A percentile compares a stretch with the other conserved stretches of the same genome.
Evolutionary conservation across 2,888 invertebrate species (phyloP).

Genomic region (Anthophora plumipes): DNA sequence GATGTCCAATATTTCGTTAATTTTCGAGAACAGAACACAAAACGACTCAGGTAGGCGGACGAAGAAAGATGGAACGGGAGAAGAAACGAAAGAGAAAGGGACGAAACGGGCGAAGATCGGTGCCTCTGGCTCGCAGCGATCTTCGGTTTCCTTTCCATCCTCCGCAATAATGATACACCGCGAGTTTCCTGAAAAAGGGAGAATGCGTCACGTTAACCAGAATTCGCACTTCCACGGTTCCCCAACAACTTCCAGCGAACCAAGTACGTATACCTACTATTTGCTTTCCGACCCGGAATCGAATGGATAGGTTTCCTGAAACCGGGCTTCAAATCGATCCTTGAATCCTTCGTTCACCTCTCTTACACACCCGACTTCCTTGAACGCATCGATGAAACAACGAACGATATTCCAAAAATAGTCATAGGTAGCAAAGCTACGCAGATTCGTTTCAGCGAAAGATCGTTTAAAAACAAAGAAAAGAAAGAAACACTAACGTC

Average conservation of each 20-base stretch:
- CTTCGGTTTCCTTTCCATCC: constrained; percentile 56
- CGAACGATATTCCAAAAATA: constrained; percentile 7
- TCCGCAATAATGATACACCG: constrained; percentile 75
- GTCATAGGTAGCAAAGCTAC: neutral
- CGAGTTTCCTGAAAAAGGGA: constrained; percentile 74
- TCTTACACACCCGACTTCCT: neutral
- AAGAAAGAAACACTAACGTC: neutral
- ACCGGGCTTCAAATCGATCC: constrained; percentile 27
- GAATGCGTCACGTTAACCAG: constrained; percentile 77
- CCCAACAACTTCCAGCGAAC: constrained; percentile 74
- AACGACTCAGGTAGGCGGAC: constrained; percentile 44
- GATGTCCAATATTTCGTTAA: constrained; percentile 66
- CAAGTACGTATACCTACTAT: constrained; percentile 19
- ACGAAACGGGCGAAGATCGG: constrained; percentile 30
- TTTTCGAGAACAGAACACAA: constrained; percentile 55
- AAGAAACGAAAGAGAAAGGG: constrained; percentile 25
- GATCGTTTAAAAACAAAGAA: neutral
- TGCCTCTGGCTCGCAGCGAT: constrained; percentile 52
- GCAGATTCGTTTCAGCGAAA: neutral
- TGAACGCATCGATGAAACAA: constrained; percentile 14
- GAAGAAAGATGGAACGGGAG: constrained; percentile 26
- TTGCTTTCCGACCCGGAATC: constrained; percentile 56
- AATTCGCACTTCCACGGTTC: constrained; percentile 69
- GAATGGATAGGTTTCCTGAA: constrained; percentile 49
- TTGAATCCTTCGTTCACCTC: neutral